Percentiles rank a stretch among this genome's conserved stretches.
phyloP scores from a whole-genome alignment of 2,888 invertebrate genomes.

The Habrosyne pyritoides region DNA sequence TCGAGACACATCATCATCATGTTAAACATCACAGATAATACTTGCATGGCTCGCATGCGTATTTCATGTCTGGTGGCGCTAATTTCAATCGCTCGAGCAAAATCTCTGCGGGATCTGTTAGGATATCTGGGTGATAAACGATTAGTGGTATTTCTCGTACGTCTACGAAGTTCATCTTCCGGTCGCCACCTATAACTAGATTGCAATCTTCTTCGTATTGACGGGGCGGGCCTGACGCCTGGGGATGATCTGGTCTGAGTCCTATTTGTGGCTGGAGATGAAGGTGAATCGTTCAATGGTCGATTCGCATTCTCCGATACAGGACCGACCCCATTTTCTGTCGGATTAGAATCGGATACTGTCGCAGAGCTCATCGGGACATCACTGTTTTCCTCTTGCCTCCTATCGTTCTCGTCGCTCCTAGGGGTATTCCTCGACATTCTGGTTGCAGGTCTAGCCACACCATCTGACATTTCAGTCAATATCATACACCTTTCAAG shows the following conservation, averaged over 20 bases:
- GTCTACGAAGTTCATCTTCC: conserved; percentile 63
- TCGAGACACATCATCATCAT: conserved; percentile 82
- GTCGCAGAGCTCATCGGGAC: conserved; percentile 26
- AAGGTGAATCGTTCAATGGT: not conserved
- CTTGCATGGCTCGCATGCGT: conserved; percentile 78
- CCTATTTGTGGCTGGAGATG: conserved; percentile 26
- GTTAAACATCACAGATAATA: conserved; percentile 78
- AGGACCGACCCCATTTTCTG: conserved; percentile 34
- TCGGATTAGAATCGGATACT: conserved; percentile 25
- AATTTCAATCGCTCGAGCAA: conserved; percentile 65
- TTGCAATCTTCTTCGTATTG: conserved; percentile 55
- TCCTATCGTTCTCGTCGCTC: conserved; percentile 40
- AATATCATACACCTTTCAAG: conserved; percentile 75
- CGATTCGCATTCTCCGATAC: conserved; percentile 31
- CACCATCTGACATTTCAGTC: conserved; percentile 62
- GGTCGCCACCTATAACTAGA: conserved; percentile 60
- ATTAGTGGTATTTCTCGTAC: conserved; percentile 51
- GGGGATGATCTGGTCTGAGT: conserved; percentile 44
- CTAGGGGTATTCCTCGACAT: conserved; percentile 44
- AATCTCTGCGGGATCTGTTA: conserved; percentile 60
- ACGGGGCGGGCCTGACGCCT: conserved; percentile 44
- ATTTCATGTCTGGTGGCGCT: conserved; percentile 75
- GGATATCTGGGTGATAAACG: conserved; percentile 53
- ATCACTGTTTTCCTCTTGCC: conserved; percentile 36
- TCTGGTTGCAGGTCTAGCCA: conserved; percentile 43